Conservation (phyloP, 2,888 invertebrate species). For the Pyralis farinalis region DNA sequence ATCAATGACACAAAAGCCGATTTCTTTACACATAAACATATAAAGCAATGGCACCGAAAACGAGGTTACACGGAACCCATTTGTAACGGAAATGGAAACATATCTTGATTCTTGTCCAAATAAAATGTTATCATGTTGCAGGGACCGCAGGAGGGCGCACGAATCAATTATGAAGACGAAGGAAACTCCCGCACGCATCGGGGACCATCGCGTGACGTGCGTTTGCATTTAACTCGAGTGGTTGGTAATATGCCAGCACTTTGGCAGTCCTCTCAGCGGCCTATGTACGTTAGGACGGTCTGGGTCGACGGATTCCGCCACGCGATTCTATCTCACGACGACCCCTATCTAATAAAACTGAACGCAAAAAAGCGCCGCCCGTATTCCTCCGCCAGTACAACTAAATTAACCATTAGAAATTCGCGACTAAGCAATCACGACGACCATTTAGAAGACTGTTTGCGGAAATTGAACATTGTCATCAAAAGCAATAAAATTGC, state of each 20-base stretch:
- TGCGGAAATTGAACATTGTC: conserved; percentile 52
- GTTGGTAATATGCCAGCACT: conserved; percentile 75
- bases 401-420: conserved; percentile 26
- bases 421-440: conserved; percentile 47
- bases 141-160: conserved; percentile 9
- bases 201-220: conserved; percentile 45
- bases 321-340: conserved; percentile 84
- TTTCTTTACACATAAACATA: too few species aligned
- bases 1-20: too few species aligned
- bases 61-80: conserved; percentile 6
- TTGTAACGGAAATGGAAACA: conserved; percentile 2
- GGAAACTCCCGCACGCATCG: conserved; percentile 37
- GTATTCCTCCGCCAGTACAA: conserved; percentile 52
- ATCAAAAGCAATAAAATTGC: conserved; percentile 46
- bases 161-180: conserved; percentile 56
- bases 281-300: conserved; percentile 82
- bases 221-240: conserved; percentile 31
- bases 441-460: conserved; percentile 41
- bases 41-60: background rate
- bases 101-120: conserved; percentile 6
- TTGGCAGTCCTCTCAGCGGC: conserved; percentile 83
- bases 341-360: conserved; percentile 65
- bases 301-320: conserved; percentile 88
- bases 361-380: conserved; percentile 47
- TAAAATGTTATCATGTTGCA: conserved; percentile 16